These are phyloP conservation scores for Acipenser ruthenus DNA, from an alignment of 2,797 vertebrate species.

Conservation along the genomic window DNA sequence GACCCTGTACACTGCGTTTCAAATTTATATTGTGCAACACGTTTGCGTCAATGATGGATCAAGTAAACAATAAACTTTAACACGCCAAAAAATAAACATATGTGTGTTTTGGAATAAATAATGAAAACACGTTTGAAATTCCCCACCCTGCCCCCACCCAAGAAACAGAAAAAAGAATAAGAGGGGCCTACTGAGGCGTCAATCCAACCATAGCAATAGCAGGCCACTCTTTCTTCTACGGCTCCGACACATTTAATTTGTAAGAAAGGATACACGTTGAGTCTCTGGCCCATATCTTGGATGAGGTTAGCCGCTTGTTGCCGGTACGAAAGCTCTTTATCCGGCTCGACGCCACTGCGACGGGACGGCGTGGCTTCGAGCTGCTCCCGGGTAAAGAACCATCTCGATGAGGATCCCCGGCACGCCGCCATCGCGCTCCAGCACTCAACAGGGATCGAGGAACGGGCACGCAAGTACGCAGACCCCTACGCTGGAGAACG, in stretches of 20 bases:
- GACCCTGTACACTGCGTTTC: no score
- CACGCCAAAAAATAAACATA: no score
- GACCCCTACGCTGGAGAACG: conserved; percentile 27
- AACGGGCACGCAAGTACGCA: conserved; percentile 29
- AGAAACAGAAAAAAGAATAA: neutral
- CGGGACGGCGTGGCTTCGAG: conserved; percentile 86
- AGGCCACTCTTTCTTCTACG: conserved; percentile 19
- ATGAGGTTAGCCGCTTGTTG: conserved; percentile 94
- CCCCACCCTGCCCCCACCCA: neutral
- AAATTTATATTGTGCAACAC: no score
- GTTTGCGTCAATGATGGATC: no score
- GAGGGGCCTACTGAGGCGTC: conserved; percentile 31
- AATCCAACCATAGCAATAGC: conserved; percentile 9
- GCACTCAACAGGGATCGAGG: conserved; percentile 37
- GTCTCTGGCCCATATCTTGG: conserved; percentile 96
- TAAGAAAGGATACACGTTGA: conserved; percentile 91
- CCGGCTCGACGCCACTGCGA: conserved; percentile 82
- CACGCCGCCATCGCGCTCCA: conserved; percentile 80
- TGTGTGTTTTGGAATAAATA: no score
- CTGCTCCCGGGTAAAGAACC: conserved; percentile 94
- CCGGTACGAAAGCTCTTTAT: conserved; percentile 89
- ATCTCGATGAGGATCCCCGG: conserved; percentile 77
- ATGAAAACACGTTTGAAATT: no score
- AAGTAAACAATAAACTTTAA: no score
- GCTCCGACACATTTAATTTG: no score